A percentile compares a stretch with the other conserved stretches of the same genome.
Evolutionary conservation across 2,888 invertebrate genomes (phyloP).

Genomic region (Chalcosyrphus nemorum): DNA sequence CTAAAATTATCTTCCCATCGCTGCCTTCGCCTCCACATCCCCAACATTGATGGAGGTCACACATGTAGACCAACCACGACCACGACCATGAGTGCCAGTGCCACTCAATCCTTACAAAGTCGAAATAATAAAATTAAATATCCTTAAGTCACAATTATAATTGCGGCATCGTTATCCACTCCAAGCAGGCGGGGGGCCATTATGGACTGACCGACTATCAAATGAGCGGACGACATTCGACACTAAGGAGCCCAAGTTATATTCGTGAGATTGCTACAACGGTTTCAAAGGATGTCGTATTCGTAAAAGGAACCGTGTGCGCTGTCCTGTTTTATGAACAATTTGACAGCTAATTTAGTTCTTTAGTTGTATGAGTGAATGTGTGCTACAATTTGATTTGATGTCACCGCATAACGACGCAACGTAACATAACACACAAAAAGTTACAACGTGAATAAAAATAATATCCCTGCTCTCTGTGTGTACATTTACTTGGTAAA

Average conservation of each 20-base stretch:
- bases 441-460: conserved; percentile 71
- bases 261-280: conserved; percentile 20
- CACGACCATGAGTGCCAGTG: neutral
- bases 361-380: conserved; percentile 56
- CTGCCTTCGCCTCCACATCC: neutral
- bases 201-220: conserved; percentile 50
- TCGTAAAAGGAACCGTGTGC: conserved; percentile 1
- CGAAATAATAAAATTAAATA: conserved; percentile 68
- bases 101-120: conserved; percentile 60
- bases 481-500: conserved; percentile 26
- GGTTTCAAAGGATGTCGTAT: conserved; percentile 23
- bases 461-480: conserved; percentile 49
- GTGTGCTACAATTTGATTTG: conserved; percentile 62
- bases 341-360: conserved; percentile 71
- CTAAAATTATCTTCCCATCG: conserved; percentile 36
- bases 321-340: conserved; percentile 65
- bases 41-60: conserved; percentile 7
- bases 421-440: conserved; percentile 49
- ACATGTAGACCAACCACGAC: conserved; percentile 8
- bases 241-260: neutral
- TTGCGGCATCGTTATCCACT: conserved; percentile 59
- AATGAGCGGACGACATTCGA: neutral
- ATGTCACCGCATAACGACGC: conserved; percentile 65
- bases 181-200: conserved; percentile 17
- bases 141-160: conserved; percentile 71